Evolutionary conservation across 2,113 vertebrate species (phyloP), one percentile per base, ranked within the genome.

Genomic region (Hiodon tergisus): DNA sequence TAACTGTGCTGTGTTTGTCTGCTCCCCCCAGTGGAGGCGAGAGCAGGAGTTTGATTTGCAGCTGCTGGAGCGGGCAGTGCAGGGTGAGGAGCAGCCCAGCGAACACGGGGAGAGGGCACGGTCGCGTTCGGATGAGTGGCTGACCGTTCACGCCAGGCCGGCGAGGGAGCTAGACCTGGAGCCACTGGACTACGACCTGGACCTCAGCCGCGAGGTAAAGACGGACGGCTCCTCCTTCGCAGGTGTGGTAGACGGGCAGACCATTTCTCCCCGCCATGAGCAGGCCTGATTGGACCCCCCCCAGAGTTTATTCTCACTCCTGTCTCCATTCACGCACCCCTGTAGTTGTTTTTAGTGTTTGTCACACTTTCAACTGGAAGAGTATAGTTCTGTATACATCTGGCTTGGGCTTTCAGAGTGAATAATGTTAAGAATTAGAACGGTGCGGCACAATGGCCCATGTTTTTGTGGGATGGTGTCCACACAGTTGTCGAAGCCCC

Each of bases 131-230:
- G 88, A 92, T 0, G 92, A 89, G 77, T 94, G 95, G 94, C 70
- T 94, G 68, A 93, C 81, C 52, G 82, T 83, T 9, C 86, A 84
- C 6, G 88, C 90, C 46, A 80, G 83, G 9, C 79, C 81, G 10
- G 75, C 94, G 62, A 90, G 81, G 67, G 93, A 95, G 78, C 77
- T 83, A 77, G 95, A 98, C 58, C 77, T 95, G 86, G 95, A 98
- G 58, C 94, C 93, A 4, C 84, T 94, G 5, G 93, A 97, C 82
- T 98, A 94, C 76, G 89, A 95, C 78, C 84, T 97, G 86, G 93
- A 98, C 75, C 94, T 98, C 90, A 94, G 87, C 89, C 89, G 89
- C 88, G 94, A 98, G 95, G 96, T 98, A 91, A 87, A 70, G 10
- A 9, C 47, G 31, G 17, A 53, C 16, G 5, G 2, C 10, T 31